Evolutionary conservation across 2,113 vertebrate genomes (phyloP).

Genomic region (Cyphomyrus plagiostoma): DNA sequence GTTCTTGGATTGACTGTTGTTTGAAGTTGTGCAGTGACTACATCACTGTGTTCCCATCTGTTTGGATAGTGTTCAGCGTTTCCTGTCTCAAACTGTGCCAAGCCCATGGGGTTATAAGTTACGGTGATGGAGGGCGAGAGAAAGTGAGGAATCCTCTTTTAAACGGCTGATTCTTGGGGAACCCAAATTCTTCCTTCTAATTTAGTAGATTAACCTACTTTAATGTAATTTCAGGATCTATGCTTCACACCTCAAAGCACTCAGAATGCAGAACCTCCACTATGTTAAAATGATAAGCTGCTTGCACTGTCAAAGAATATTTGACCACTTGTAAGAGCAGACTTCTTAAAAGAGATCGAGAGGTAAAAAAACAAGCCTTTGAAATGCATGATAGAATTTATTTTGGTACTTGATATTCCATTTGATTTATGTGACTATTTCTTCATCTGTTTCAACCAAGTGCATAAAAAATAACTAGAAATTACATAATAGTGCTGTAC

Average conservation of each 20-base stretch:
- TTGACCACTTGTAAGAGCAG: background rate
- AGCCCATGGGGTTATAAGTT: constrained; percentile 3
- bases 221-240: background rate
- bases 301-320: background rate
- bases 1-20: constrained; percentile 22
- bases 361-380: background rate
- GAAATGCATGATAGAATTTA: background rate
- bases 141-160: background rate
- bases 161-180: background rate
- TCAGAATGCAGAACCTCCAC: background rate
- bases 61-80: constrained; percentile 30
- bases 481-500: background rate
- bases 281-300: background rate
- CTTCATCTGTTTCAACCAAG: background rate
- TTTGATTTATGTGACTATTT: background rate
- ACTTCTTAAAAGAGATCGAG: background rate
- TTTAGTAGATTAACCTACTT: background rate
- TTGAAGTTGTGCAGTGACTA: constrained; percentile 22
- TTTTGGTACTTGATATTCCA: background rate
- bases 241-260: background rate
- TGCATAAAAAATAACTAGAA: background rate
- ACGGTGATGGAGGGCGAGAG: constrained; percentile 3
- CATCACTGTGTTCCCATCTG: constrained; percentile 15
- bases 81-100: constrained; percentile 23
- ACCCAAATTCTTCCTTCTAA: background rate